phyloP scores from a whole-genome alignment of 92 coral and sea anemone genomes.

The Zoanthus sociatus region DNA sequence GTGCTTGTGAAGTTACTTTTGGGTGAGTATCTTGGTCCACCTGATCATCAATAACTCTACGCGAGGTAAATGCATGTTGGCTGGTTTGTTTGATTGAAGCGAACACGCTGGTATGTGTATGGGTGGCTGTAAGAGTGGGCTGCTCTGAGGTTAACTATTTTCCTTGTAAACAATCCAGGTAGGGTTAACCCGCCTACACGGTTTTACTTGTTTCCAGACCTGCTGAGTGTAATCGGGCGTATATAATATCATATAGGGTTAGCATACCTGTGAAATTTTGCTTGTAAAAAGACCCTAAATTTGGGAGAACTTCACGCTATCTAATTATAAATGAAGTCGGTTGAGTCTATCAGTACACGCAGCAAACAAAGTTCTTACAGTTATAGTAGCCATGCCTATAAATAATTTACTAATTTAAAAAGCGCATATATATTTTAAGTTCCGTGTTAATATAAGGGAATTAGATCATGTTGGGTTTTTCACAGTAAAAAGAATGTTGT shows the following conservation, averaged over 20 bases:
- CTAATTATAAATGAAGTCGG: neutral
- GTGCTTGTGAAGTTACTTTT: neutral
- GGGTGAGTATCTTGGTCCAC: neutral
- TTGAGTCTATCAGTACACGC: neutral
- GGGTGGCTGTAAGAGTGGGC: neutral
- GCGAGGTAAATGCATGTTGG: neutral
- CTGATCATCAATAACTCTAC: neutral
- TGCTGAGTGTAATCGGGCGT: neutral
- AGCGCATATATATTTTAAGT: conserved; percentile 5
- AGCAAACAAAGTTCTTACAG: neutral
- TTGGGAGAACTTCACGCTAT: neutral
- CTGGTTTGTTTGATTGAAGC: conserved; percentile 8
- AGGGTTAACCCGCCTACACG: neutral
- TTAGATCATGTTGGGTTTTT: neutral
- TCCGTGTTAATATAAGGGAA: conserved; percentile 5
- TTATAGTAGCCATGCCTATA: neutral
- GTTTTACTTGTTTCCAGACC: neutral
- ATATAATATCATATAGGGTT: neutral
- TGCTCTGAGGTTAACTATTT: neutral
- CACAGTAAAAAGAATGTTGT: conserved; percentile 1
- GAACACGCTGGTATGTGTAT: neutral
- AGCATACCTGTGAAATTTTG: neutral
- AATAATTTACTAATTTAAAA: neutral
- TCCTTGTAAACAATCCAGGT: neutral
- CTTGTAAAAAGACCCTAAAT: conserved; percentile 3